Percentiles rank a stretch among this genome's conserved stretches.
These are phyloP conservation scores for Hucho hucho DNA, from an alignment of 2,113 vertebrate genomes.

Conservation along the genomic window DNA sequence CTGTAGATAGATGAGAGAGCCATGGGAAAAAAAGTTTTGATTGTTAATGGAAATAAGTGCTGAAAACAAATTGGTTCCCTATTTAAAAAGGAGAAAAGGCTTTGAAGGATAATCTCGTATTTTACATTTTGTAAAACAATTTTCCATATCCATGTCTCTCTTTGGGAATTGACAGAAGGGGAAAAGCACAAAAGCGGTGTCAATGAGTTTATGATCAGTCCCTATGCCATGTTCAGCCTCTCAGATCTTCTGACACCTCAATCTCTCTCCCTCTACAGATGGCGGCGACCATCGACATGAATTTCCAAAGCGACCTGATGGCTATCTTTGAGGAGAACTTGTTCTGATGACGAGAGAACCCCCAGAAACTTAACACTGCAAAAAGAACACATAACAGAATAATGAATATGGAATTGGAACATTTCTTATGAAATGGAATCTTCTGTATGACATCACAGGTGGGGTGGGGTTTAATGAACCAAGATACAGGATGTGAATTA, in stretches of 20 bases:
- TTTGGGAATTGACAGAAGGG: background rate
- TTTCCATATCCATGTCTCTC: no score
- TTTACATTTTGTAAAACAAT: no score
- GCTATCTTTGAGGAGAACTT: slow-evolving; percentile 97
- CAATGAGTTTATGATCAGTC: background rate
- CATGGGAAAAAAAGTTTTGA: no score
- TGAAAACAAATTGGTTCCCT: no score
- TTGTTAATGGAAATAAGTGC: no score
- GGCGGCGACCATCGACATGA: slow-evolving; percentile 97
- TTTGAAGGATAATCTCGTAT: no score
- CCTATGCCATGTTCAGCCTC: background rate
- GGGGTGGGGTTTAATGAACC: slow-evolving; percentile 35
- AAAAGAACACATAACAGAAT: slow-evolving; percentile 49
- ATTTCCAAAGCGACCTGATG: slow-evolving; percentile 98
- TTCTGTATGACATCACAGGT: slow-evolving; percentile 22
- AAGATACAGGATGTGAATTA: slow-evolving; percentile 14
- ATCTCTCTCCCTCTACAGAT: slow-evolving; percentile 74
- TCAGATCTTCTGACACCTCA: background rate
- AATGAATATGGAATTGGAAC: slow-evolving; percentile 13
- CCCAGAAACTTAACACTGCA: slow-evolving; percentile 58
- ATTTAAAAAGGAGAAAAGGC: no score
- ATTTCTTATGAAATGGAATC: slow-evolving; percentile 24
- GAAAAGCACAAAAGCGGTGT: background rate
- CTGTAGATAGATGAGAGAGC: no score
- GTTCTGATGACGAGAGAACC: slow-evolving; percentile 78